Conservation (phyloP, 2,113 vertebrate genomes). For the rabbit (Oryctolagus cuniculus) region mOryCun1.1 NC_091435.1:559501-560000, state of each 20-base stretch:
- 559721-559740: neutral
- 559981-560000: neutral
- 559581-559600: rapidly evolving
- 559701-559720: neutral
- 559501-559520: too few relatives aligned
- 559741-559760: neutral
- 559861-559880: neutral
- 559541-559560: rapidly evolving
- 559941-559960: neutral
- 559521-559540: too few relatives aligned
- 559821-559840: rapidly evolving
- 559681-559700: neutral
- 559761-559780: neutral
- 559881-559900: neutral
- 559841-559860: too few relatives aligned
- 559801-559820: too few relatives aligned
- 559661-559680: neutral
- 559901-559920: neutral
- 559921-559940: neutral
- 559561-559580: neutral
- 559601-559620: neutral
- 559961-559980: neutral
- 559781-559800: neutral
- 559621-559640: neutral
- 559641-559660: neutral